phyloP scores from a whole-genome alignment of 2,888 invertebrate genomes.

The Pyrrhosoma nymphula region DNA sequence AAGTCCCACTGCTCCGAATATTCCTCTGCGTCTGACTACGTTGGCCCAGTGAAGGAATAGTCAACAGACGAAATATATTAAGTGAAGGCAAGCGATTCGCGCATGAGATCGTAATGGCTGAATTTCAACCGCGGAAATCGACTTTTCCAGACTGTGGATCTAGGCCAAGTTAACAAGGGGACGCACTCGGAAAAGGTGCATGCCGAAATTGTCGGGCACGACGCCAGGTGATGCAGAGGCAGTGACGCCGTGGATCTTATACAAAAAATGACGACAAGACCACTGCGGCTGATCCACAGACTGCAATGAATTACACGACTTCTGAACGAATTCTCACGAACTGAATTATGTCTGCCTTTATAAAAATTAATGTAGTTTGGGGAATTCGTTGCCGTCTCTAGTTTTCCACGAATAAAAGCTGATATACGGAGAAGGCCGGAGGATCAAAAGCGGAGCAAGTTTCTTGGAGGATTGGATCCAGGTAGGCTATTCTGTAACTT shows the following conservation, averaged over 20 bases:
- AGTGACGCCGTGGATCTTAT: neutral
- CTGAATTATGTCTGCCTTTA: neutral
- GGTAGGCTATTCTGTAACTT: no score
- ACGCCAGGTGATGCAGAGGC: neutral
- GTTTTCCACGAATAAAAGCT: no score
- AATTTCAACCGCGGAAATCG: neutral
- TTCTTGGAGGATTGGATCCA: no score
- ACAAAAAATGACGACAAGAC: neutral
- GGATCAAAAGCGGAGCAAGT: no score
- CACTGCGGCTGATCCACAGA: neutral
- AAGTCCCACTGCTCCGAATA: neutral
- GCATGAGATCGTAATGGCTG: neutral
- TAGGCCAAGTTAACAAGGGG: conserved; percentile 26
- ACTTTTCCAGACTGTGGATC: neutral
- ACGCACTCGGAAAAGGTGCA: neutral
- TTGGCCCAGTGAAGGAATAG: neutral
- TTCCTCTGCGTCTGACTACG: neutral
- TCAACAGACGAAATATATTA: neutral
- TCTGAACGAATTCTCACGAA: neutral
- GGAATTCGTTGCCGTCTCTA: no score
- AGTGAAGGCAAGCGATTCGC: neutral
- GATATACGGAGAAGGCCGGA: no score
- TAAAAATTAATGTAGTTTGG: no score
- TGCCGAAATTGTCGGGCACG: neutral
- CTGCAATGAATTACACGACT: neutral